Percentiles rank a stretch among this genome's conserved stretches.
Conservation (phyloP, 2,113 vertebrate genomes). For the Trichomycterus rosablanca region DNA sequence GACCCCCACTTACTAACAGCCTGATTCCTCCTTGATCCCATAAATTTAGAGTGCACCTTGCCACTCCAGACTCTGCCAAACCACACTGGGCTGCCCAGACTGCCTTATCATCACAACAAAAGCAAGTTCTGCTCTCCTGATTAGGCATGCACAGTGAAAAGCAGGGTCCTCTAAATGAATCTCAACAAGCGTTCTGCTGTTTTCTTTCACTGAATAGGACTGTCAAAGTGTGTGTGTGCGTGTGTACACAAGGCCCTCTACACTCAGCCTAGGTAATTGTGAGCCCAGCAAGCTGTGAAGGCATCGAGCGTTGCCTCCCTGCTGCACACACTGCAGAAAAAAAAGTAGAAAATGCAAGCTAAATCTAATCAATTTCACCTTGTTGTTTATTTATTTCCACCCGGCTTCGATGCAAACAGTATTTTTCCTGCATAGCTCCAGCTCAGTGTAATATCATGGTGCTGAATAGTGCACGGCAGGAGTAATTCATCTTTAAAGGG, state of each 20-base stretch:
- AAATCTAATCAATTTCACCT: slow-evolving; percentile 37
- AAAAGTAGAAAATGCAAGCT: slow-evolving; percentile 30
- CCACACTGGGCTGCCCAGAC: slow-evolving; percentile 8
- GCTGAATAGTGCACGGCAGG: background rate
- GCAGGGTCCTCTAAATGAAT: slow-evolving; percentile 46
- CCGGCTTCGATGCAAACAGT: slow-evolving; percentile 19
- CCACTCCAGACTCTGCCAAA: no score
- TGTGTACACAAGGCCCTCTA: slow-evolving; percentile 18
- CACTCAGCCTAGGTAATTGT: slow-evolving; percentile 32
- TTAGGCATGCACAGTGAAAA: slow-evolving; percentile 41
- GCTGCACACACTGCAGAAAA: slow-evolving; percentile 13
- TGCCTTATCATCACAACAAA: slow-evolving; percentile 25
- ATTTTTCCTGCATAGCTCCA: slow-evolving; percentile 18
- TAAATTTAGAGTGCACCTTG: slow-evolving; percentile 33
- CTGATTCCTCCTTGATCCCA: slow-evolving; percentile 9
- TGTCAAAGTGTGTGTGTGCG: slow-evolving; percentile 4
- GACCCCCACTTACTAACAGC: no score
- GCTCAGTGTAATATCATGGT: slow-evolving; percentile 16
- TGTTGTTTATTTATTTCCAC: slow-evolving; percentile 34
- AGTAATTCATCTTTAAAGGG: slow-evolving; percentile 22
- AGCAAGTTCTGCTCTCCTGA: slow-evolving; percentile 32
- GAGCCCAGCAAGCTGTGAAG: slow-evolving; percentile 38
- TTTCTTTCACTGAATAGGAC: slow-evolving; percentile 25
- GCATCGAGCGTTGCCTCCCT: slow-evolving; percentile 28
- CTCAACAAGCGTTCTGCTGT: slow-evolving; percentile 26